phyloP scores from a whole-genome alignment of 1,140 invertebrate genomes.

The Macrobrachium rosenbergii region DNA sequence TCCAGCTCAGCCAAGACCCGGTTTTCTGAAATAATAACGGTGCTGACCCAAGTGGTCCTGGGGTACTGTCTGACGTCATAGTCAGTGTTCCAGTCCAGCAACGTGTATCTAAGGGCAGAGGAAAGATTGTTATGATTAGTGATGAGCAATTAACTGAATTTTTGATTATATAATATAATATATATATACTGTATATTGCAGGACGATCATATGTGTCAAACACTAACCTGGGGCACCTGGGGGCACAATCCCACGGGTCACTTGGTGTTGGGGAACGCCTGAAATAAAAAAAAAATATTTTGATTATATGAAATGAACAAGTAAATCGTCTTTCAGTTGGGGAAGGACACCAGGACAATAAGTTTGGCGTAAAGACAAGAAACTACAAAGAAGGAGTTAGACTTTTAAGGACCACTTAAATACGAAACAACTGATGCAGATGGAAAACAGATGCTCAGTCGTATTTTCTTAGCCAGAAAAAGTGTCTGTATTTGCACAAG shows the following conservation, averaged over 20 bases:
- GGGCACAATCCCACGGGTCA: constrained; percentile 65
- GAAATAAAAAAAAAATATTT: constrained; percentile 7
- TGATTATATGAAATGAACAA: not conserved
- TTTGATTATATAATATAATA: not conserved
- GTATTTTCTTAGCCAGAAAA: no score
- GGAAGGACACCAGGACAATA: no score
- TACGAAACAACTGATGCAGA: no score
- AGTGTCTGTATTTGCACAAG: no score
- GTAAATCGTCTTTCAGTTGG: no score
- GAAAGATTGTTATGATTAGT: not conserved
- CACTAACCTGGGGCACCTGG: constrained; percentile 62
- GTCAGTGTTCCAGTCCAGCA: constrained; percentile 63
- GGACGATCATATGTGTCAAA: not conserved
- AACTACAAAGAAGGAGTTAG: no score
- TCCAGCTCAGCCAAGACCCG: constrained; percentile 67
- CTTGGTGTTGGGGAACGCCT: constrained; percentile 63
- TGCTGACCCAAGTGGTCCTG: constrained; percentile 66
- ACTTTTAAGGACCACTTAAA: no score
- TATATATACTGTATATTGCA: not conserved
- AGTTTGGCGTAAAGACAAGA: no score
- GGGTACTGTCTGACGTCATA: constrained; percentile 67
- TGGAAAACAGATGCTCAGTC: no score
- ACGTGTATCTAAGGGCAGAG: constrained; percentile 48
- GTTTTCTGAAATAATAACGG: constrained; percentile 67
- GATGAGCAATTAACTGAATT: not conserved